Evolutionary conservation across 92 coral and sea anemone genomes (phyloP).

Genomic region (Palythoa grandiflora): DNA sequence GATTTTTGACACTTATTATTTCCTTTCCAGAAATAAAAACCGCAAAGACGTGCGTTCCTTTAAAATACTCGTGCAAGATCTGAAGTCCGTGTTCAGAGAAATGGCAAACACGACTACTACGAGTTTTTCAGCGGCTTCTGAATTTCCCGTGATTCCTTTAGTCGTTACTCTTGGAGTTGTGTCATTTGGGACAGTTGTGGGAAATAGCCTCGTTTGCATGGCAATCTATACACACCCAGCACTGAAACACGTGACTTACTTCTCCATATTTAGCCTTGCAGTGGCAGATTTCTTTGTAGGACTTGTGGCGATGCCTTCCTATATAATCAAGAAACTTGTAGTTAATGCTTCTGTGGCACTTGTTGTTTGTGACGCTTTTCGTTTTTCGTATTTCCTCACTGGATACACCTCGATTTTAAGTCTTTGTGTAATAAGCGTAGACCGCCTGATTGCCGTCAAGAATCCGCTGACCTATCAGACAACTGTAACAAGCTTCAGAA

Average conservation of each 20-base stretch:
- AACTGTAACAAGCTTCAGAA: constrained; percentile 73
- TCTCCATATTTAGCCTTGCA: constrained; percentile 88
- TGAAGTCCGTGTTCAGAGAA: not conserved
- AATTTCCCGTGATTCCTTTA: constrained; percentile 67
- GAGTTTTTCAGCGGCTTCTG: constrained; percentile 67
- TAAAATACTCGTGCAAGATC: too few species aligned
- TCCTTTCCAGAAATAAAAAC: too few species aligned
- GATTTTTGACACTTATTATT: too few species aligned
- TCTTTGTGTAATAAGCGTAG: constrained; percentile 89
- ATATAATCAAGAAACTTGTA: constrained; percentile 88
- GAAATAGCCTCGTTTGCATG: constrained; percentile 85
- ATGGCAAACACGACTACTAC: constrained; percentile 57
- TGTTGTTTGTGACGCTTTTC: constrained; percentile 71
- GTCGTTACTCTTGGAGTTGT: constrained; percentile 71
- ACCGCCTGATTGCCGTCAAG: constrained; percentile 88
- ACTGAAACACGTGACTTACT: constrained; percentile 84
- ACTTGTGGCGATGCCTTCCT: constrained; percentile 91
- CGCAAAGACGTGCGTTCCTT: too few species aligned
- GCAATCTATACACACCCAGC: constrained; percentile 87
- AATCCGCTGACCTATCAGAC: constrained; percentile 83
- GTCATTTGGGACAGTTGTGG: constrained; percentile 80
- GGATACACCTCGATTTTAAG: constrained; percentile 96
- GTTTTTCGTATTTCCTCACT: constrained; percentile 90
- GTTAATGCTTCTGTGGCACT: constrained; percentile 53
- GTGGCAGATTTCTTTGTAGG: constrained; percentile 92